These are phyloP conservation scores for Trachops cirrhosus DNA, from an alignment of 2,797 vertebrate genomes.

Conservation along the genomic window DNA sequence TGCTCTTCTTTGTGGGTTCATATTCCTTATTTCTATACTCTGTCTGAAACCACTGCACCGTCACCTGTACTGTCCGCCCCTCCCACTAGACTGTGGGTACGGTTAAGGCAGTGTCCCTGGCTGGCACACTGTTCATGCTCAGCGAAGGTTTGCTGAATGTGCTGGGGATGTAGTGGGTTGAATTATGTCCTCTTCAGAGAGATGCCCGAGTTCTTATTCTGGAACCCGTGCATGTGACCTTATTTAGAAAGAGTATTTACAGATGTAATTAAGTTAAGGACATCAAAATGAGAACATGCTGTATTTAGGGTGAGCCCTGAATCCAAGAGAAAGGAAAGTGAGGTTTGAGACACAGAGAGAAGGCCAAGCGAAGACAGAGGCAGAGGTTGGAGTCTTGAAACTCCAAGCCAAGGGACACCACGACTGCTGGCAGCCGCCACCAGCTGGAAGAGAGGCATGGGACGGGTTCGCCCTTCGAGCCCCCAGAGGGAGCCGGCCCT, in stretches of 20 bases:
- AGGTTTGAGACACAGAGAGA: not conserved
- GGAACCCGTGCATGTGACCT: not conserved
- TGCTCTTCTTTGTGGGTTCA: not conserved
- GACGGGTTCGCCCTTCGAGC: not conserved
- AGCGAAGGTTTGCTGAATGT: not conserved
- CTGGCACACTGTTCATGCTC: not conserved
- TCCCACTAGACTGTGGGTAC: not conserved
- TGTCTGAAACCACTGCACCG: not conserved
- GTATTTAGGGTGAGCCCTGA: not conserved
- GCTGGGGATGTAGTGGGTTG: not conserved
- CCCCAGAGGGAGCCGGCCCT: not conserved
- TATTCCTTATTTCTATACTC: not conserved
- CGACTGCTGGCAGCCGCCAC: not conserved
- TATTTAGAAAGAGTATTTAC: not conserved
- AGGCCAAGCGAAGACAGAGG: not conserved
- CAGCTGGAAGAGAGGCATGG: not conserved
- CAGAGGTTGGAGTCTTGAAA: not conserved
- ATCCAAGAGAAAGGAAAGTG: not conserved
- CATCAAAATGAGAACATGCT: not conserved
- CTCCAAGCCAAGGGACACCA: not conserved
- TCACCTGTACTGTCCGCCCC: not conserved
- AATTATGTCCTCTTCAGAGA: not conserved
- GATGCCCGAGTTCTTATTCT: not conserved
- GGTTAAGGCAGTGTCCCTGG: not conserved
- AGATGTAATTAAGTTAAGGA: not conserved